Conservation (phyloP, 2,888 invertebrate species). For the Synergus laeviventris region DNA sequence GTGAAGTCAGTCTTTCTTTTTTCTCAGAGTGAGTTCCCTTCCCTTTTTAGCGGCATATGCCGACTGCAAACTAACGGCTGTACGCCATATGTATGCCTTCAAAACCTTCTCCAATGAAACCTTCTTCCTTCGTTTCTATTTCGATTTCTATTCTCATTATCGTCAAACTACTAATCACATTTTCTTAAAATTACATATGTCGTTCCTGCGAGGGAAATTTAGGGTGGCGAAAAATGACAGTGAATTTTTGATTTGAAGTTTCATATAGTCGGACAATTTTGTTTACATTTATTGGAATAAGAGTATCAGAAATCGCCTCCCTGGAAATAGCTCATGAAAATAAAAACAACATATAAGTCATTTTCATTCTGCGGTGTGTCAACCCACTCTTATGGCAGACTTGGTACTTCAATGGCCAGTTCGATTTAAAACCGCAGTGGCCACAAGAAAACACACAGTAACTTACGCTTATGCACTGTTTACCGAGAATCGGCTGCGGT, state of each 20-base stretch:
- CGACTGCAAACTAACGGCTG: not conserved
- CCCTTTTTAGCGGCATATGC: not conserved
- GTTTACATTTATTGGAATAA: too few species aligned
- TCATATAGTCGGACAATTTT: too few species aligned
- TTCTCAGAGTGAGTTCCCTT: conserved; percentile 23
- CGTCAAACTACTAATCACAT: not conserved
- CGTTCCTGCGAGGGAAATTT: too few species aligned
- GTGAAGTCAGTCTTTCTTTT: conserved; percentile 26
- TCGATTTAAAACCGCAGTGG: conserved; percentile 26
- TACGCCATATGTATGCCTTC: conserved; percentile 1
- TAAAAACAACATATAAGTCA: not conserved
- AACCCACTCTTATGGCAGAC: not conserved
- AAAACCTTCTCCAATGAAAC: conserved; percentile 1
- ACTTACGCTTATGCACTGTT: not conserved
- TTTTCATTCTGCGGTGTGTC: not conserved
- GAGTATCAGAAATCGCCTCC: too few species aligned
- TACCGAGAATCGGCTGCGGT: not conserved
- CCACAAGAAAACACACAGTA: conserved; percentile 16
- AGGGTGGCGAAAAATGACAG: too few species aligned
- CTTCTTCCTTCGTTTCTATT: not conserved
- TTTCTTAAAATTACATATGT: too few species aligned
- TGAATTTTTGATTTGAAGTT: too few species aligned
- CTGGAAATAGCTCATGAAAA: too few species aligned
- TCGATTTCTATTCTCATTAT: conserved; percentile 7
- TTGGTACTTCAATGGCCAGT: conserved; percentile 6